Percentiles rank a stretch among this genome's conserved stretches.
Evolutionary conservation across 2,113 vertebrate species (phyloP).

Genomic region (Speoplatyrhinus poulsoni): DNA sequence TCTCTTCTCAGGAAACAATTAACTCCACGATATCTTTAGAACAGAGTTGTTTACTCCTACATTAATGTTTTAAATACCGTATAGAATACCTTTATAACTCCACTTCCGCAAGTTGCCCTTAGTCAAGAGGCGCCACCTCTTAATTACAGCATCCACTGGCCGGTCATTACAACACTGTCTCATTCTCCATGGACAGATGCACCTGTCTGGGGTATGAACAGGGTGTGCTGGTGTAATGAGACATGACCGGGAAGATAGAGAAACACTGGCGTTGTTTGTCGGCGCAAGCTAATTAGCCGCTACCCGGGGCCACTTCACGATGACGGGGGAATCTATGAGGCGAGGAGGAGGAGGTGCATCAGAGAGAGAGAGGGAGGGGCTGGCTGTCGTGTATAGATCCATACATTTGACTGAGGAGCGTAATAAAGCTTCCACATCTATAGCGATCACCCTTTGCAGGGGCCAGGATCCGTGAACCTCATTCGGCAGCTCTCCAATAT

Average conservation of each 20-base stretch:
- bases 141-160: slow-evolving; percentile 62
- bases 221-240: slow-evolving; percentile 63
- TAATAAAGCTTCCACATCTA: not conserved
- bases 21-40: no score
- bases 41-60: no score
- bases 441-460: not conserved
- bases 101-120: slow-evolving; percentile 37
- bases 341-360: slow-evolving; percentile 8
- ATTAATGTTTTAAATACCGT: no score
- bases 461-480: slow-evolving; percentile 16
- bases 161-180: slow-evolving; percentile 56
- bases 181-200: slow-evolving; percentile 66
- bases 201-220: slow-evolving; percentile 69
- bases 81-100: slow-evolving; percentile 29
- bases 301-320: slow-evolving; percentile 37
- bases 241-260: slow-evolving; percentile 63
- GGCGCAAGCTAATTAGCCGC: slow-evolving; percentile 61
- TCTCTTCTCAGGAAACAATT: no score
- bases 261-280: slow-evolving; percentile 64
- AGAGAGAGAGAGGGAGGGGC: slow-evolving; percentile 8
- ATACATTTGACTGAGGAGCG: slow-evolving; percentile 10
- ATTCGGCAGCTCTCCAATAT: slow-evolving; percentile 25
- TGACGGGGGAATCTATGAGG: slow-evolving; percentile 36
- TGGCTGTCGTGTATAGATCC: slow-evolving; percentile 35
- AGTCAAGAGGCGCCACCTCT: slow-evolving; percentile 53